phyloP scores from a whole-genome alignment of 2,888 invertebrate genomes.

The Drosophila cyrtoloma region DNA sequence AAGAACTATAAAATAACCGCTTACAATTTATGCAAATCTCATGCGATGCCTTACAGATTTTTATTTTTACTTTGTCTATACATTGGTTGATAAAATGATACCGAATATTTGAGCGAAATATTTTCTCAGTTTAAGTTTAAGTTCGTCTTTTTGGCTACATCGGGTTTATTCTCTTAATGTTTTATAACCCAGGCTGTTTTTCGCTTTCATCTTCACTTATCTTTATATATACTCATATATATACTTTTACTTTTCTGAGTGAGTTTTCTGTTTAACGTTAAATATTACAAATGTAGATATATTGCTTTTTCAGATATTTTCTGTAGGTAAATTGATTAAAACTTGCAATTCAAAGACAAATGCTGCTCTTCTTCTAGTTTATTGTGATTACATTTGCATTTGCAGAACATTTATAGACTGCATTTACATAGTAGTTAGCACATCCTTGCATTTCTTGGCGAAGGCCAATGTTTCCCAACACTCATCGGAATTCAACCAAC shows the following conservation, averaged over 20 bases:
- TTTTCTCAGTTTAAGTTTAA: neutral
- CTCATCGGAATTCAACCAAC: constrained; percentile 71
- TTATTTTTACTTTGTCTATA: neutral
- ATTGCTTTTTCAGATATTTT: neutral
- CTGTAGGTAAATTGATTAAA: neutral
- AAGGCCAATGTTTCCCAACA: constrained; percentile 68
- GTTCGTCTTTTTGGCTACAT: neutral
- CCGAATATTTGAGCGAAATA: neutral
- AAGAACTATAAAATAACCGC: neutral
- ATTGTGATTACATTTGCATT: neutral
- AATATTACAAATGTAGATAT: neutral
- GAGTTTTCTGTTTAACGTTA: neutral
- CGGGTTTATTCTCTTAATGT: neutral
- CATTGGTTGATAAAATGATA: neutral
- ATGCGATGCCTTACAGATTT: neutral
- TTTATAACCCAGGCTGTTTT: neutral
- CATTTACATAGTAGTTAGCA: constrained; percentile 69
- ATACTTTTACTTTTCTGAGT: neutral
- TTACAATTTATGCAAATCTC: neutral
- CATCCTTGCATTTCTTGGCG: constrained; percentile 73
- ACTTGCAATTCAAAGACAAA: neutral
- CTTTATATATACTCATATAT: no score
- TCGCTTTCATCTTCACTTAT: neutral
- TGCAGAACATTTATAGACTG: neutral
- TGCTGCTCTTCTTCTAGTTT: neutral